Percentiles rank a stretch among this genome's conserved stretches.
Conservation (phyloP, 2,113 vertebrate genomes). For the Dasyornis broadbenti region DNA sequence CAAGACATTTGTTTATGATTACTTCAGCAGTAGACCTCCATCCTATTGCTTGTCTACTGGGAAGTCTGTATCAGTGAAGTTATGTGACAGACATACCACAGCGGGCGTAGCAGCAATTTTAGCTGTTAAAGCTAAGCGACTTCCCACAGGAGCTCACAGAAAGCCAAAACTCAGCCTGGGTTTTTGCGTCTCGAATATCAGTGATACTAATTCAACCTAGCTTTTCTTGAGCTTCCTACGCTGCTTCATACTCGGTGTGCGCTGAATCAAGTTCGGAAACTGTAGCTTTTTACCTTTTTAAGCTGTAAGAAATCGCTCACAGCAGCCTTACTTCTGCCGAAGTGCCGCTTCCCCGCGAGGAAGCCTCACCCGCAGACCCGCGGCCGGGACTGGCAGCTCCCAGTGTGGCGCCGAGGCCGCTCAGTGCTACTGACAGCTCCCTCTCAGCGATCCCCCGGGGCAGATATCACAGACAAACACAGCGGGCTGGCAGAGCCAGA, state of each 20-base stretch:
- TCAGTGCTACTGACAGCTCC: no score
- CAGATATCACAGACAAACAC: accelerated
- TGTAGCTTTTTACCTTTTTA: background rate
- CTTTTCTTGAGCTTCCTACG: background rate
- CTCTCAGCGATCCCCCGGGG: background rate
- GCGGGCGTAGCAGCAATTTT: background rate
- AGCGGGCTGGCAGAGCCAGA: no score
- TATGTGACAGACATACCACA: accelerated
- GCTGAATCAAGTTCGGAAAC: accelerated
- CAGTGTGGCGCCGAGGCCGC: background rate
- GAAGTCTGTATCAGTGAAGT: background rate
- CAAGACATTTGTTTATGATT: background rate
- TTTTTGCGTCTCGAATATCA: background rate
- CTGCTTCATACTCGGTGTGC: accelerated
- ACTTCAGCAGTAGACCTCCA: background rate
- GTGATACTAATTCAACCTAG: accelerated
- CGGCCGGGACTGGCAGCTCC: background rate
- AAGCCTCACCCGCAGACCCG: background rate
- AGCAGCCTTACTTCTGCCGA: accelerated
- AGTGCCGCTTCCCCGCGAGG: accelerated
- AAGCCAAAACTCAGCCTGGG: background rate
- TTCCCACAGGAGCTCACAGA: background rate
- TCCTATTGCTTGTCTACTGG: background rate
- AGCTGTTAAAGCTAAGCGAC: background rate
- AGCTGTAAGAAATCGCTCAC: accelerated